Base-by-base conservation (phyloP, 2,888 invertebrate species). In the Noctua pronuba region DNA sequence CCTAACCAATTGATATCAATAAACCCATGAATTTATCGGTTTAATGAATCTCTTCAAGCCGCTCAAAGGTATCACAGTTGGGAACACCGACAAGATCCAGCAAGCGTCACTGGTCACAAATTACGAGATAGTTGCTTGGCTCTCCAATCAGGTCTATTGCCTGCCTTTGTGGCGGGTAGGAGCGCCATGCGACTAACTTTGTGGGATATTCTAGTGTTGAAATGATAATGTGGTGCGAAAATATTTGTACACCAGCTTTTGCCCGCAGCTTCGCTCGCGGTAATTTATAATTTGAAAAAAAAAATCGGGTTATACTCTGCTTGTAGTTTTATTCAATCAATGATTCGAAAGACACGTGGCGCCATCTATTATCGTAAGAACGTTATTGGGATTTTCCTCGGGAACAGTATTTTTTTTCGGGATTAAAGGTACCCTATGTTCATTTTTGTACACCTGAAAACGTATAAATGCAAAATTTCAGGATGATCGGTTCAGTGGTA, bases 81-180 rank as follows among this genome's bases (percentile, higher is more conserved):
- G 71, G 70, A 69, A 70, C 68, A 24, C 44, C 38, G 69, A 67
- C 73, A 66, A 75, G 82, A 72, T 78, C 69, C 58, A 52, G 60
- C 75, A 77, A 80, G 85, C 80, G 73, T 75, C 75, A 72, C 77
- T 76, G 76, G 76, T 79, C 73, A 79, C 86, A 85, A 85, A 86
- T 86, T 80, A 79, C 73, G 74, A 77, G 76, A 85, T 80, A 88
- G 83, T 85, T 78, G 79, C 86, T 85, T 72, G 77, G 70, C 77
- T 80, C 79, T 82, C 75, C 88, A 88, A 88, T 88, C 85, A 83
- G 69, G 77, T 74, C 75, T 83, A 84, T 81, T 80, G 86, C 68
- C 77, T 65, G 81, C 83, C 82, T 88, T 86, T 88, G 85, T 83
- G 80, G 74, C n/a, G 24, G n/a, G 31, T 82, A 85, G 73, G 64